Conservation (phyloP, 2,113 vertebrate species). For the Cranoglanis bouderius region DNA sequence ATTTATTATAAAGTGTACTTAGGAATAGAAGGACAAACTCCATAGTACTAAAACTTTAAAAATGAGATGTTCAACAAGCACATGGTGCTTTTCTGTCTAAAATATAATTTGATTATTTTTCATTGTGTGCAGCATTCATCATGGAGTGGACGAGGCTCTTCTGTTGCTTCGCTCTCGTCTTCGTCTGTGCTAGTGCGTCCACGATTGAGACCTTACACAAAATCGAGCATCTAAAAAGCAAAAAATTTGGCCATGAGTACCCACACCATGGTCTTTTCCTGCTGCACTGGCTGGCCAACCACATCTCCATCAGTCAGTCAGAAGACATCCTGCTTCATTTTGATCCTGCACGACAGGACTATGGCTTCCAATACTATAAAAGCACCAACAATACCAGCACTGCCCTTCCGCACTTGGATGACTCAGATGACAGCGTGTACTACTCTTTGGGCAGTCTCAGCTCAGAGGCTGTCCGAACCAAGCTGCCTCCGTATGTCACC, state of each 20-base stretch:
- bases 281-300: slow-evolving; percentile 35
- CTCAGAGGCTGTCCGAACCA: background rate
- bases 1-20: too few species aligned
- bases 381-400: background rate
- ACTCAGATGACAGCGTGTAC: background rate
- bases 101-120: background rate
- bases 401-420: background rate
- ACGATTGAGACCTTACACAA: slow-evolving; percentile 12
- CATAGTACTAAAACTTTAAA: too few species aligned
- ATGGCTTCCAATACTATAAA: slow-evolving; percentile 15
- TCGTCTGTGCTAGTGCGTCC: background rate
- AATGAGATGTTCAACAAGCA: too few species aligned
- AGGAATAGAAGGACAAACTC: too few species aligned
- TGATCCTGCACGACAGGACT: slow-evolving; percentile 19
- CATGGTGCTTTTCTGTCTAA: too few species aligned
- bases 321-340: slow-evolving; percentile 4
- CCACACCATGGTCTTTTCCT: slow-evolving; percentile 41
- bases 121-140: background rate
- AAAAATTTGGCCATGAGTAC: slow-evolving; percentile 5
- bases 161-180: background rate
- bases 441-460: slow-evolving; percentile 41
- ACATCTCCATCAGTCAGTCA: background rate
- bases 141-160: slow-evolving; percentile 16
- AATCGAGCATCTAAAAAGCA: slow-evolving; percentile 21
- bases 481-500: slow-evolving; percentile 38